phyloP scores from a whole-genome alignment of 1,140 invertebrate genomes.

The Calliphora vicina region DNA sequence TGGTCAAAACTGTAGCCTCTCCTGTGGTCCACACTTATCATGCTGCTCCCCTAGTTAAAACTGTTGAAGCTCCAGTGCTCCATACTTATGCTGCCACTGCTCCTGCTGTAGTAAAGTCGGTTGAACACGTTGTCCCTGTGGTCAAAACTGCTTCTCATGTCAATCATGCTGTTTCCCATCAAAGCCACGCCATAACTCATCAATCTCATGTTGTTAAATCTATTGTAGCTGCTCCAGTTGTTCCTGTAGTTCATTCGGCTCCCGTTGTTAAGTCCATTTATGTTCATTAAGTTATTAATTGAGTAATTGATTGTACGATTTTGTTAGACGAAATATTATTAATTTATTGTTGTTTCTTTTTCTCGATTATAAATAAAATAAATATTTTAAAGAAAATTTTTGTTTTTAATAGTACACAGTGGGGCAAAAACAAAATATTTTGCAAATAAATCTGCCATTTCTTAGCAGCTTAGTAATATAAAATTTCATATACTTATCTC shows the following conservation, averaged over 20 bases:
- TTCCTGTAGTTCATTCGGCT: slow-evolving; percentile 30
- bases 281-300: not conserved
- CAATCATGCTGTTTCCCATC: not conserved
- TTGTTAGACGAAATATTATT: not conserved
- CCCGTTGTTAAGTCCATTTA: slow-evolving; percentile 18
- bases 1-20: slow-evolving; percentile 38
- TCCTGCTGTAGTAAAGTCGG: not conserved
- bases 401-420: too few species aligned
- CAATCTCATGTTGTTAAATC: slow-evolving; percentile 15
- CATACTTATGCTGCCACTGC: slow-evolving; percentile 37
- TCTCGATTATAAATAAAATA: too few species aligned
- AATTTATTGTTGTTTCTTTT: not conserved
- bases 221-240: not conserved
- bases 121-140: not conserved
- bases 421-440: too few species aligned
- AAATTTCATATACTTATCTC: too few species aligned
- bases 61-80: slow-evolving; percentile 42
- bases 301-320: not conserved
- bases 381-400: too few species aligned
- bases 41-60: slow-evolving; percentile 11
- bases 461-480: too few species aligned
- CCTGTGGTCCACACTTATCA: slow-evolving; percentile 45
- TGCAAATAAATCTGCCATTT: too few species aligned
- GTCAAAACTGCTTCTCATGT: not conserved
- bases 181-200: not conserved